Evolutionary conservation across 1,140 invertebrate genomes (phyloP).

Genomic region (Vanessa tameamea): DNA sequence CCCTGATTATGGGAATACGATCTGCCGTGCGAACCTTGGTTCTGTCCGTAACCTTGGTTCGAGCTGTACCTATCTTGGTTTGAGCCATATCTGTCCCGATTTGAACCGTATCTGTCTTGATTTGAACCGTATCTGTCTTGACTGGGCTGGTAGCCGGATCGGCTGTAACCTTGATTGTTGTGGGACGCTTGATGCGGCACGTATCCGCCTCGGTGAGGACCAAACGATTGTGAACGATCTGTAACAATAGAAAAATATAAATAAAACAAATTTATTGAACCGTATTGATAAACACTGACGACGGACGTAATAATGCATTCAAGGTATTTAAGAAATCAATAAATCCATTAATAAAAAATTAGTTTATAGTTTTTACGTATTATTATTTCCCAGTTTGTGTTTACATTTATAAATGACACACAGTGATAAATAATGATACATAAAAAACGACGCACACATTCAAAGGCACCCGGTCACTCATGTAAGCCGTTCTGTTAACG

Average conservation of each 20-base stretch:
- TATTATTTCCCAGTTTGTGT: no score
- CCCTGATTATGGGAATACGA: conserved; percentile 29
- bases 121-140: conserved; percentile 39
- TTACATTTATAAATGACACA: no score
- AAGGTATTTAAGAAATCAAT: no score
- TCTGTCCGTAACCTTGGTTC: conserved; percentile 37
- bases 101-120: conserved; percentile 34
- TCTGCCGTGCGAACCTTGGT: conserved; percentile 23
- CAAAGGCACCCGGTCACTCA: no score
- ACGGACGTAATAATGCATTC: no score
- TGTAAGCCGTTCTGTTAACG: neutral
- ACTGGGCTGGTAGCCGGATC: conserved; percentile 35
- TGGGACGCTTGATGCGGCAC: conserved; percentile 43
- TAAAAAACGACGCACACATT: no score
- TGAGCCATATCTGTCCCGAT: conserved; percentile 35
- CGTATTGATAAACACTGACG: no score
- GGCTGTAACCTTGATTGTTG: conserved; percentile 37
- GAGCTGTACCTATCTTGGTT: conserved; percentile 34
- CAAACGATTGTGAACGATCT: conserved; percentile 65
- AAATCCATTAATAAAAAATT: no score
- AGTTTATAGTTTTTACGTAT: no score
- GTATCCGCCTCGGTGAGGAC: conserved; percentile 64
- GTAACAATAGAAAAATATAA: conserved; percentile 44
- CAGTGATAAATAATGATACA: no score
- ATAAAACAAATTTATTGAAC: neutral